Percentiles rank a stretch among this genome's conserved stretches.
These are phyloP conservation scores for Coreoperca whiteheadi DNA, from an alignment of 2,113 vertebrate species.

Conservation along the genomic window DNA sequence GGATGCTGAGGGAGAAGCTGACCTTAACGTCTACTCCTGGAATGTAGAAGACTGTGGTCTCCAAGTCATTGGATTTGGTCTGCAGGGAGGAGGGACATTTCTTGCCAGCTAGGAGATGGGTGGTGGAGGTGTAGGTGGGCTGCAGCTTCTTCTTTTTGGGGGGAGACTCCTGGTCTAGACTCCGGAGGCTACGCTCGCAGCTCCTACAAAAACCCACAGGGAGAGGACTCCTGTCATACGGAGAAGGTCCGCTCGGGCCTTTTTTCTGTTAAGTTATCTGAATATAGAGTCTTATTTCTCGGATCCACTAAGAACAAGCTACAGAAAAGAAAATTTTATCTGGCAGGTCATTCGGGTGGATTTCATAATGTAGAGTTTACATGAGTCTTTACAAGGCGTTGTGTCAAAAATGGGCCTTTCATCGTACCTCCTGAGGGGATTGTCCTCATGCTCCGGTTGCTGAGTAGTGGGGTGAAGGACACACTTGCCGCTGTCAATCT, in stretches of 20 bases:
- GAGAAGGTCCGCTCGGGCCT: neutral
- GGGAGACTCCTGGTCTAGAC: conserved; percentile 97
- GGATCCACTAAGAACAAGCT: neutral
- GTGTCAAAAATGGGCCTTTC: conserved; percentile 31
- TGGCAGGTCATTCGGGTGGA: neutral
- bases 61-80: conserved; percentile 93
- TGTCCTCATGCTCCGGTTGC: conserved; percentile 93
- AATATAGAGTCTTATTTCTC: neutral
- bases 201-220: conserved; percentile 82
- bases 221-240: conserved; percentile 1
- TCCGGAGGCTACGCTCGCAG: conserved; percentile 93
- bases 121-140: conserved; percentile 91
- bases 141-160: conserved; percentile 97
- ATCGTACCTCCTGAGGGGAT: conserved; percentile 88
- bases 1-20: conserved; percentile 38
- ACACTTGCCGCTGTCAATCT: conserved; percentile 98
- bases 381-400: neutral
- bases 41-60: conserved; percentile 98
- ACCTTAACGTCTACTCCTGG: conserved; percentile 99
- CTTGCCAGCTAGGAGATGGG: conserved; percentile 92
- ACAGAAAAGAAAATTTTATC: neutral
- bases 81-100: conserved; percentile 95
- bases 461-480: conserved; percentile 95
- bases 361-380: conserved; percentile 19
- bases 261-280: neutral